Conservation (phyloP, 1,140 invertebrate genomes). For the Cherax quadricarinatus region DNA sequence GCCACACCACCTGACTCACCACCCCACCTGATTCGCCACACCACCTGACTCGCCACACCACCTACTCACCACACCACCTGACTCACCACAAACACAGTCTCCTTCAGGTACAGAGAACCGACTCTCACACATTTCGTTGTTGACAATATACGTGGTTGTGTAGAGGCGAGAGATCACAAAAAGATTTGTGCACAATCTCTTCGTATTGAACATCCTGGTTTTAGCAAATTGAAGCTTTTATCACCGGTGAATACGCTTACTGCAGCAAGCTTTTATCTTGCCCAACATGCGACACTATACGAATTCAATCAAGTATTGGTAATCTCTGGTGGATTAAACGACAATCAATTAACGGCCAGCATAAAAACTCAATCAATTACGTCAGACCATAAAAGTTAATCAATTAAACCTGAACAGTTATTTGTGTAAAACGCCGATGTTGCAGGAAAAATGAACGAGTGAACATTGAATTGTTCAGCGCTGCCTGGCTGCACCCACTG, state of each 20-base stretch:
- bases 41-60: no score
- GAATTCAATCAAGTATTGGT: constrained; percentile 21
- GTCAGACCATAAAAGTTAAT: constrained; percentile 3
- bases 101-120: not conserved
- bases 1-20: no score
- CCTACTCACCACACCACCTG: no score
- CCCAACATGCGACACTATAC: constrained; percentile 4
- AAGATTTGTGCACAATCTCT: not conserved
- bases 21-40: no score
- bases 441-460: not conserved
- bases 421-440: not conserved
- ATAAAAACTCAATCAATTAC: constrained; percentile 15
- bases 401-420: constrained; percentile 13
- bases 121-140: not conserved
- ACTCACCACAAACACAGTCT: no score
- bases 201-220: constrained; percentile 14
- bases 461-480: no score
- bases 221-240: constrained; percentile 11
- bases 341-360: constrained; percentile 8
- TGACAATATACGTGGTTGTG: not conserved
- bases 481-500: no score
- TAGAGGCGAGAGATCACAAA: not conserved
- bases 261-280: constrained; percentile 14
- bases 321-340: not conserved
- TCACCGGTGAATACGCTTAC: constrained; percentile 2